Evolutionary conservation across 2,888 invertebrate genomes (phyloP).

Genomic region (Oasisia sp.): DNA sequence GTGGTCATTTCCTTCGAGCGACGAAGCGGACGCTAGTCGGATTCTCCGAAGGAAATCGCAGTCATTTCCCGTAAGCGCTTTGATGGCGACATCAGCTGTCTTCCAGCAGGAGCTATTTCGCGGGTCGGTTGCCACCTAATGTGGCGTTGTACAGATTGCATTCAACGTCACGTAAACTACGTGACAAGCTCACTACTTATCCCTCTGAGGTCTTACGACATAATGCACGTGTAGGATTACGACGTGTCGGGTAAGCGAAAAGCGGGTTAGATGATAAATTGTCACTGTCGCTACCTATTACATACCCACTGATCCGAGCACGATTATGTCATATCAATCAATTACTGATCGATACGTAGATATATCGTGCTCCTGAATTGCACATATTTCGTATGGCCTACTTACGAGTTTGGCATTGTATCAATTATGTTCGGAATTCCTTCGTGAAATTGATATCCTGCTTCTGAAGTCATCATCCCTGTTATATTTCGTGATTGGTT

Average conservation of each 20-base stretch:
- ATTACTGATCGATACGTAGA: background rate
- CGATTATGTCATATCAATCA: background rate
- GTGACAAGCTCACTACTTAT: background rate
- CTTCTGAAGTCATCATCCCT: too few species aligned
- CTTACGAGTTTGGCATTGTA: background rate
- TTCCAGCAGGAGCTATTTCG: background rate
- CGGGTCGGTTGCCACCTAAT: slow-evolving; percentile 17
- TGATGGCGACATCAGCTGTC: background rate
- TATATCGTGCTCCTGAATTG: background rate
- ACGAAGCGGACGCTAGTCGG: background rate
- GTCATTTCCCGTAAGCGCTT: background rate
- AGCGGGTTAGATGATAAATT: background rate
- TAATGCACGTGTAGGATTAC: background rate
- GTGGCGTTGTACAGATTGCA: background rate
- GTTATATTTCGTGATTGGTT: too few species aligned
- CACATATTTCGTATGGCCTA: background rate
- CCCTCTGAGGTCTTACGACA: background rate
- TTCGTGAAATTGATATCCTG: background rate
- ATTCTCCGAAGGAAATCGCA: background rate
- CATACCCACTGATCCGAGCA: background rate
- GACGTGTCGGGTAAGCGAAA: background rate
- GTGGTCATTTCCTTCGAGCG: background rate
- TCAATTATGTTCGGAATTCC: background rate
- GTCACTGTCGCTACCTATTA: background rate
- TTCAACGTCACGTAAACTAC: background rate